Evolutionary conservation across 35 echinoderm and acorn worm genomes (phyloP).

Genomic region (Apostichopus japonicus): DNA sequence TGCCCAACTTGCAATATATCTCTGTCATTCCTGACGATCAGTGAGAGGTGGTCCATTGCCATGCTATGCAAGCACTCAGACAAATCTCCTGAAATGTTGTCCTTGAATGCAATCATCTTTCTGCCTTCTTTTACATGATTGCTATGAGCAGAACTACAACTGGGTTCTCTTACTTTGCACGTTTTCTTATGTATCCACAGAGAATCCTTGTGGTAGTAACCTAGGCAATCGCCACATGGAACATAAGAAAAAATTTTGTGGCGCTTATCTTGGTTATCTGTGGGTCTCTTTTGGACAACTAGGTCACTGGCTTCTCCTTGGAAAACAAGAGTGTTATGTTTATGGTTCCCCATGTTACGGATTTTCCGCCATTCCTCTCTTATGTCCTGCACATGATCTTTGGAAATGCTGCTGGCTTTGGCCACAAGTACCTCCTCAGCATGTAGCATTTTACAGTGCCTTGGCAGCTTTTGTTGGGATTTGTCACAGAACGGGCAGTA

Average conservation of each 20-base stretch:
- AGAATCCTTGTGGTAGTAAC: conserved; percentile 2
- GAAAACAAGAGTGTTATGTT: conserved; percentile 16
- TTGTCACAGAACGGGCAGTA: conserved; percentile 20
- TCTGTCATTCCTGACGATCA: no score
- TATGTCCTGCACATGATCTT: background rate
- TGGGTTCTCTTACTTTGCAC: conserved; percentile 3
- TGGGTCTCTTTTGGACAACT: background rate
- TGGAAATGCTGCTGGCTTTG: background rate
- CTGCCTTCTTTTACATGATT: conserved; percentile 9
- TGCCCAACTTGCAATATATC: no score
- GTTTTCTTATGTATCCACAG: conserved; percentile 27
- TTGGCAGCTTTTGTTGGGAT: conserved; percentile 6
- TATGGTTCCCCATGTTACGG: conserved; percentile 5
- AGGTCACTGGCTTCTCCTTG: background rate
- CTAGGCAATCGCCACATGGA: conserved; percentile 11
- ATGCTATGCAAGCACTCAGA: no score
- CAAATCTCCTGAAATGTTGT: no score
- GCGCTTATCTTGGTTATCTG: background rate
- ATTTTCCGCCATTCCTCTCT: conserved; percentile 9
- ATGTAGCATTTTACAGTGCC: conserved; percentile 28
- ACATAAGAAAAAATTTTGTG: conserved; percentile 6
- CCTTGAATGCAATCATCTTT: no score
- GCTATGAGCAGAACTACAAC: background rate
- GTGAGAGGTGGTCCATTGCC: no score
- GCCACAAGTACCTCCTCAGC: background rate